These are phyloP conservation scores for Mormyrops attenuatus DNA, from an alignment of 2,797 vertebrate genomes.

Conservation along the genomic window DNA sequence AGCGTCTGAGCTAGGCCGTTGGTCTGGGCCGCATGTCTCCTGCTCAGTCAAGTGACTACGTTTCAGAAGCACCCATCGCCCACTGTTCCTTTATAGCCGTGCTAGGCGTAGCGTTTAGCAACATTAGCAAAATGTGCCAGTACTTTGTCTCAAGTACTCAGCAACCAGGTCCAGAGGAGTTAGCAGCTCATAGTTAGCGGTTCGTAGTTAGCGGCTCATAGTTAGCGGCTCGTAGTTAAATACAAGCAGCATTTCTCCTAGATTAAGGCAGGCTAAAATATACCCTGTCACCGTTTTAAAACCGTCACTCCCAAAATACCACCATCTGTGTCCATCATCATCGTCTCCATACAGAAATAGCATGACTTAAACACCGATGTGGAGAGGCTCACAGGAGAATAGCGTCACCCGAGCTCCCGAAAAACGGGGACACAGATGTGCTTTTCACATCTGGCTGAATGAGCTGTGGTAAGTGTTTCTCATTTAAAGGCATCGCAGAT, in stretches of 20 bases:
- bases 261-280: slow-evolving; percentile 2
- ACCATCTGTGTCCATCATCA: background rate
- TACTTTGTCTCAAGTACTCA: background rate
- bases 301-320: background rate
- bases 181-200: background rate
- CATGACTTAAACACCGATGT: background rate
- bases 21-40: background rate
- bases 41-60: background rate
- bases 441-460: slow-evolving; percentile 2
- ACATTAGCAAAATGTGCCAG: background rate
- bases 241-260: background rate
- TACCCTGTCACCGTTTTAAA: background rate
- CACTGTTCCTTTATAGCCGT: background rate
- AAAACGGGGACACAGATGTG: background rate
- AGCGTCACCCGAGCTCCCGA: background rate
- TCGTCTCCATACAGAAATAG: slow-evolving; percentile 4
- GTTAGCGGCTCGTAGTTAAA: background rate
- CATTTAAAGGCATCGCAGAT: background rate
- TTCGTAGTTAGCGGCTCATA: background rate
- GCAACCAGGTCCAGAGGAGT: background rate
- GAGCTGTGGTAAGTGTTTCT: background rate
- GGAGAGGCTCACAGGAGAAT: background rate
- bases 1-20: background rate
- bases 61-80: background rate
- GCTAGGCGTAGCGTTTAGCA: background rate